Percentiles rank a stretch among this genome's conserved stretches.
These are phyloP conservation scores for Micromussa lordhowensis DNA, from an alignment of 92 coral and sea anemone genomes.

Conservation along the genomic window DNA sequence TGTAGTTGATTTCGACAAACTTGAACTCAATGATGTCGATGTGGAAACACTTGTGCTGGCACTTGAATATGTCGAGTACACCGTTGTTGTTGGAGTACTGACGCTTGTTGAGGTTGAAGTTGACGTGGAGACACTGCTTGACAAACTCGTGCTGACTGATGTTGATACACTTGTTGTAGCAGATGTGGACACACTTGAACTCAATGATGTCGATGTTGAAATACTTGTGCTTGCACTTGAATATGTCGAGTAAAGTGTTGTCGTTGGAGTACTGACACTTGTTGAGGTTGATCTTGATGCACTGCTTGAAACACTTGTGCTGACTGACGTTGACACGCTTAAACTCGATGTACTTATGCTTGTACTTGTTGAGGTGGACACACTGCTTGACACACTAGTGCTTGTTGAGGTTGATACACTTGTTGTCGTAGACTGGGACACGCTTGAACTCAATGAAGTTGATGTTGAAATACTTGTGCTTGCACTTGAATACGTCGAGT, in stretches of 20 bases:
- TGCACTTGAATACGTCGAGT: neutral
- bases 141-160: constrained; percentile 7
- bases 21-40: neutral
- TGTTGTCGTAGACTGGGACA: neutral
- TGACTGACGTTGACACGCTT: neutral
- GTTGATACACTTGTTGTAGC: neutral
- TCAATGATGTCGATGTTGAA: neutral
- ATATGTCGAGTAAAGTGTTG: neutral
- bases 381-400: neutral
- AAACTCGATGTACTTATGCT: no score
- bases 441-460: neutral
- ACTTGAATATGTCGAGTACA: neutral
- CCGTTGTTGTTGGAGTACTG: constrained; percentile 6
- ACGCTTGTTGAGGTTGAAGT: neutral
- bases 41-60: constrained; percentile 22
- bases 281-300: neutral
- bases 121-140: neutral
- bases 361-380: neutral
- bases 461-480: neutral
- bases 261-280: constrained; percentile 1
- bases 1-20: neutral
- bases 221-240: constrained; percentile 29
- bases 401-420: neutral
- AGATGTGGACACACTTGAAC: constrained; percentile 12
- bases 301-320: constrained; percentile 4